These are phyloP conservation scores for Betta splendens DNA, from an alignment of 2,797 vertebrate species.

Conservation along the genomic window DNA sequence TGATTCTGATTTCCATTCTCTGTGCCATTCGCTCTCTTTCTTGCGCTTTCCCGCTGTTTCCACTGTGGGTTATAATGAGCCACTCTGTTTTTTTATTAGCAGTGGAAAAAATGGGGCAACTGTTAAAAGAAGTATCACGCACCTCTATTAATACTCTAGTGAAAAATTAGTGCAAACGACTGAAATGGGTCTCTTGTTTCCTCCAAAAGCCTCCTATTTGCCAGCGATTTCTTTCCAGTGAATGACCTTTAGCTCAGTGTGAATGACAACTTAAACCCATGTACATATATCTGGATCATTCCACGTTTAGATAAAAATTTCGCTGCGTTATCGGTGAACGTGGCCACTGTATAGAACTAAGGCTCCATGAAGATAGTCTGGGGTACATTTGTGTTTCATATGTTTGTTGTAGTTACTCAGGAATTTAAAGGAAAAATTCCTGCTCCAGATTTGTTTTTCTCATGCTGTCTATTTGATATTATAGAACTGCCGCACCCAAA, in stretches of 20 bases:
- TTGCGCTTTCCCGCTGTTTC: conserved; percentile 47
- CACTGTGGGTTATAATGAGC: conserved; percentile 58
- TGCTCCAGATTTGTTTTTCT: too few species aligned
- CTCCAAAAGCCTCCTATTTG: conserved; percentile 41
- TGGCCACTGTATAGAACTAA: conserved; percentile 4
- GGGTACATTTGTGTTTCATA: background rate
- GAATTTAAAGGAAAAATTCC: background rate
- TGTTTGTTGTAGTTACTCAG: background rate
- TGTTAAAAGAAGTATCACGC: conserved; percentile 62
- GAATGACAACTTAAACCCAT: conserved; percentile 45
- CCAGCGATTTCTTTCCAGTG: conserved; percentile 45
- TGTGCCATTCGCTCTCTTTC: conserved; percentile 20
- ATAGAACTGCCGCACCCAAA: too few species aligned
- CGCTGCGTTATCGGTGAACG: conserved; percentile 18
- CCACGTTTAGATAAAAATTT: conserved; percentile 4
- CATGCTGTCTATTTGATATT: too few species aligned
- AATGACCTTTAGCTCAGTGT: conserved; percentile 45
- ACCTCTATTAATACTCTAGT: conserved; percentile 62
- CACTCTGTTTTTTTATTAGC: conserved; percentile 79
- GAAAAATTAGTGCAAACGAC: conserved; percentile 65
- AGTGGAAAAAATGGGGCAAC: conserved; percentile 70
- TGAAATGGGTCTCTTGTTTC: conserved; percentile 57
- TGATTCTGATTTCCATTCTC: conserved; percentile 41
- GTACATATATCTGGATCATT: conserved; percentile 17
- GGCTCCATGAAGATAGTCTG: conserved; percentile 6